A percentile compares a stretch with the other conserved stretches of the same genome.
Conservation (phyloP, 2,113 vertebrate species). For the Phylloscopus trochiloides region DNA sequence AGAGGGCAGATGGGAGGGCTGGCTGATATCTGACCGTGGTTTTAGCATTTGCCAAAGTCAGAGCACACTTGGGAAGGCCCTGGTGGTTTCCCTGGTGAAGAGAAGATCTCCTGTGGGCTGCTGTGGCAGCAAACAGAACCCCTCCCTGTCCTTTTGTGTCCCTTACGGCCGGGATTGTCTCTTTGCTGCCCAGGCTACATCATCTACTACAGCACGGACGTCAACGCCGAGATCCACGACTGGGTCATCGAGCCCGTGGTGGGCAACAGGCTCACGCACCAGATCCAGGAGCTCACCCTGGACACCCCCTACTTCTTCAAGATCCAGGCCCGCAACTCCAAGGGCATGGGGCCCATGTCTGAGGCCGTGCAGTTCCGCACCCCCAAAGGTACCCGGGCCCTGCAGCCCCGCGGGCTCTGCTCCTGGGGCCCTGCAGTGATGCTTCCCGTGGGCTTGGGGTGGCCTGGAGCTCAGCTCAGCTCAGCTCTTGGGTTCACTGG, state of each 20-base stretch:
- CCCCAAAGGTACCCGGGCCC: slow-evolving; percentile 83
- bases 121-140: too few relatives aligned
- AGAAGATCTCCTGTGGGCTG: not conserved
- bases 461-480: not conserved
- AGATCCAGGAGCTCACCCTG: slow-evolving; percentile 96
- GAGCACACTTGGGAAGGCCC: fast-evolving
- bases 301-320: slow-evolving; percentile 98
- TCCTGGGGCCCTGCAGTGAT: too few relatives aligned
- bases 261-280: slow-evolving; percentile 94
- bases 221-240: slow-evolving; percentile 94
- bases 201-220: slow-evolving; percentile 98
- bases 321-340: slow-evolving; percentile 97
- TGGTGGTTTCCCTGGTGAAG: not conserved
- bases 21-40: not conserved
- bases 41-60: not conserved
- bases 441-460: not conserved
- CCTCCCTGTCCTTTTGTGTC: not conserved
- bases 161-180: not conserved
- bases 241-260: slow-evolving; percentile 98
- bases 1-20: not conserved
- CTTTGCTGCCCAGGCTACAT: slow-evolving; percentile 85
- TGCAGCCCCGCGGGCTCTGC: too few relatives aligned
- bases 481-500: not conserved
- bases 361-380: slow-evolving; percentile 96
- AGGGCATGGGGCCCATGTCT: slow-evolving; percentile 98